phyloP scores from a whole-genome alignment of 1,140 invertebrate species.

The Drosophila aff. region DNA sequence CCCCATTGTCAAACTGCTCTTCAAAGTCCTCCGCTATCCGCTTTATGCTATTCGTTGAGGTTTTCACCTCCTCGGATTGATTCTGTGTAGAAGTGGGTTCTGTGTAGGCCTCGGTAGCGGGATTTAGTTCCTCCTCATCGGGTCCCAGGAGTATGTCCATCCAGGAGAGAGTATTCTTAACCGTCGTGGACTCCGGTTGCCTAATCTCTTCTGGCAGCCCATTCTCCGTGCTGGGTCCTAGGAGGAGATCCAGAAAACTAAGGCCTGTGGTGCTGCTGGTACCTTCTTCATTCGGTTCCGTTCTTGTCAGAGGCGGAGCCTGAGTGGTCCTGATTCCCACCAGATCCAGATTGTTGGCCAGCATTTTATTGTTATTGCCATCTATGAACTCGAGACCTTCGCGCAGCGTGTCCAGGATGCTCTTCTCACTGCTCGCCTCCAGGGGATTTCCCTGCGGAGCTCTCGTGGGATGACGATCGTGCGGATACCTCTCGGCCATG shows the following conservation, averaged over 20 bases:
- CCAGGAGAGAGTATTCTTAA: conserved; percentile 71
- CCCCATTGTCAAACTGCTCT: conserved; percentile 61
- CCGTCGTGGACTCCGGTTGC: conserved; percentile 38
- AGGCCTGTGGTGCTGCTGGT: conserved; percentile 50
- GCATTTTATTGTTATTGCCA: conserved; percentile 77
- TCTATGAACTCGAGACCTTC: conserved; percentile 84
- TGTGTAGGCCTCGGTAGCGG: conserved; percentile 25
- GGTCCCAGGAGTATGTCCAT: conserved; percentile 74
- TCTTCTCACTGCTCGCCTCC: conserved; percentile 72
- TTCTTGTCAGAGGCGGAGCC: conserved; percentile 6
- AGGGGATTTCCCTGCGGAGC: conserved; percentile 31
- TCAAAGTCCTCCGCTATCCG: conserved; percentile 72
- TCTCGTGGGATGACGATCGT: conserved; percentile 69
- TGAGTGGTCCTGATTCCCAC: conserved; percentile 32
- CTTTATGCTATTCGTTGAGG: conserved; percentile 55
- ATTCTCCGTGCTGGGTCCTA: conserved; percentile 63
- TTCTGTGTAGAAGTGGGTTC: conserved; percentile 18
- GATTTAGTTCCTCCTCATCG: conserved; percentile 63
- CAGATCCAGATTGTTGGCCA: conserved; percentile 69
- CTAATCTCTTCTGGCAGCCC: not conserved
- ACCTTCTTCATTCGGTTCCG: not conserved
- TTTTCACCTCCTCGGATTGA: conserved; percentile 6
- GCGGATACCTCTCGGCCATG: conserved; percentile 72
- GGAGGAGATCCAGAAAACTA: conserved; percentile 67
- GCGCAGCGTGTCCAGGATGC: conserved; percentile 76